phyloP scores from a whole-genome alignment of 2,888 invertebrate genomes.

The Orchesellides sinensis region DNA sequence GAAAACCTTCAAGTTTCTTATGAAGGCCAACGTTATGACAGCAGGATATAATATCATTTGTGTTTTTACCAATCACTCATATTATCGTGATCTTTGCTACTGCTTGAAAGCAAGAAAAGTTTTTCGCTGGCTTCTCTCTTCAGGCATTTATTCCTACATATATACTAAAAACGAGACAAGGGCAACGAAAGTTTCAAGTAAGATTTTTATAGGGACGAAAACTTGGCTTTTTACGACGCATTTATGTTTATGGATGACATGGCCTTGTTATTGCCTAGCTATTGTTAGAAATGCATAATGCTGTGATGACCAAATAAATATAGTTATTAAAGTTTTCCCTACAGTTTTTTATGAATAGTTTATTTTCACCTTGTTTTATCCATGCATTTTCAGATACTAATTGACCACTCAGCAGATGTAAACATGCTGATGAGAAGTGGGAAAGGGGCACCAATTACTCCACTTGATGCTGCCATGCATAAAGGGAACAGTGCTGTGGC shows the following conservation, averaged over 20 bases:
- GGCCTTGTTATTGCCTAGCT: background rate
- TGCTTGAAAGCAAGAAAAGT: no score
- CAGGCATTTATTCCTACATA: no score
- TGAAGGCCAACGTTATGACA: no score
- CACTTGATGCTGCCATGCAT: conserved; percentile 92
- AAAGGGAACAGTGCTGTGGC: conserved; percentile 93
- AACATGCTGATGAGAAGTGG: conserved; percentile 90
- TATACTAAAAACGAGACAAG: no score
- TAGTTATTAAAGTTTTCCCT: background rate
- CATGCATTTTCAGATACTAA: conserved; percentile 81
- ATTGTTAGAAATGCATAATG: background rate
- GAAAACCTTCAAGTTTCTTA: no score
- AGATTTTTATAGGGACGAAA: no score
- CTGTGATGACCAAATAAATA: no score
- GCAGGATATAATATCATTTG: no score
- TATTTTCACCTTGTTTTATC: conserved; percentile 64
- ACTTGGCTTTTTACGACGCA: background rate
- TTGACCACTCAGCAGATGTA: conserved; percentile 90
- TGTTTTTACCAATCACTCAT: no score
- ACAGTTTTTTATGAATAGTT: background rate
- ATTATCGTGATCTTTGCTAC: no score
- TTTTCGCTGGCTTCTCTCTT: no score
- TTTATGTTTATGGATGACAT: background rate
- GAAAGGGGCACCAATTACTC: conserved; percentile 91
- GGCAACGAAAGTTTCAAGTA: no score